These are phyloP conservation scores for Brachypodius melanocephalos DNA, from an alignment of 2,113 vertebrate species.

Conservation along the genomic window DNA sequence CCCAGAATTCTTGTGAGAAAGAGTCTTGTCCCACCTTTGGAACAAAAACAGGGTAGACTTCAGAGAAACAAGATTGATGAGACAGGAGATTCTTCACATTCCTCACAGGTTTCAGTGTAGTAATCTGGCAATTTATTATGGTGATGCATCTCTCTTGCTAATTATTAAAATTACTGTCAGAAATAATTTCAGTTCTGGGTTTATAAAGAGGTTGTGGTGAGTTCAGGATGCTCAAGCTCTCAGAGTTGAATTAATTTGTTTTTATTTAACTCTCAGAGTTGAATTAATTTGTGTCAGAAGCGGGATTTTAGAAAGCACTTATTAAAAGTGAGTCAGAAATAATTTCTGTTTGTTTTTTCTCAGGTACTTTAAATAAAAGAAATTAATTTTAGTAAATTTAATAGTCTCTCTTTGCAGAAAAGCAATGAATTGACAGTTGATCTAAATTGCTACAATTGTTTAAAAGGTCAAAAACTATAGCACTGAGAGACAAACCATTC, in stretches of 20 bases:
- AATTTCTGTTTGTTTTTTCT: conserved; percentile 1
- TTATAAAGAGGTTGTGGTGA: not conserved
- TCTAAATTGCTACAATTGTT: not conserved
- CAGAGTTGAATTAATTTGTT: not conserved
- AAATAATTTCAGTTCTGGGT: not conserved
- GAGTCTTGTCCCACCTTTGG: not conserved
- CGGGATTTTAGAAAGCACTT: not conserved
- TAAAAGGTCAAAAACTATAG: not conserved
- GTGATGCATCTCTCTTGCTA: not conserved
- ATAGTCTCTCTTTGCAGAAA: not conserved
- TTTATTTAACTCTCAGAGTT: not conserved
- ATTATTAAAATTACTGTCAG: not conserved
- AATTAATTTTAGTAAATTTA: not conserved
- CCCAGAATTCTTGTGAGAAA: not conserved
- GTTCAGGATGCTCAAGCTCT: not conserved
- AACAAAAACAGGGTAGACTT: not conserved
- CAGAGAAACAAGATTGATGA: not conserved
- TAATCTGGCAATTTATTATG: not conserved
- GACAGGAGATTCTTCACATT: not conserved
- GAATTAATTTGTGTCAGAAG: not conserved
- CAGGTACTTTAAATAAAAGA: not conserved
- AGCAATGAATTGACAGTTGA: not conserved
- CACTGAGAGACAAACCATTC: not conserved
- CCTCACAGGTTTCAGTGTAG: not conserved
- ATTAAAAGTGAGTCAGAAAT: not conserved